phyloP scores from a whole-genome alignment of 2,888 invertebrate genomes.

The Ennomos quercinarius region DNA sequence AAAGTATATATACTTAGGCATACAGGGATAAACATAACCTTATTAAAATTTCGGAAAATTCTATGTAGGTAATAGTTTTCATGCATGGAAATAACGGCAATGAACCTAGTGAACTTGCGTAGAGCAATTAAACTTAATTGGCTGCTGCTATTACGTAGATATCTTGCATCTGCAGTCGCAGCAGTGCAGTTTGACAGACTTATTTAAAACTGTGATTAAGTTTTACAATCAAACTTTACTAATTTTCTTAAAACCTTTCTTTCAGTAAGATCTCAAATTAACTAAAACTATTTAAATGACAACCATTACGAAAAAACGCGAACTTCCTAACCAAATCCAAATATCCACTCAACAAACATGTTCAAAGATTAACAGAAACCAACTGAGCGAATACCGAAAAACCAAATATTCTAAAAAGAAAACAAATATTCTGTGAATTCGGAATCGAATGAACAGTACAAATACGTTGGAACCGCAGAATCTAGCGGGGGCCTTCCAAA shows the following conservation, averaged over 20 bases:
- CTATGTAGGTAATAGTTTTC: too few relatives aligned
- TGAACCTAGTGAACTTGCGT: too few relatives aligned
- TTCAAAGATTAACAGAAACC: slow-evolving; percentile 63
- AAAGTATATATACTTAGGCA: too few relatives aligned
- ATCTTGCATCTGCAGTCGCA: too few relatives aligned
- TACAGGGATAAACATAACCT: too few relatives aligned
- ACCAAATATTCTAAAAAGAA: slow-evolving; percentile 80
- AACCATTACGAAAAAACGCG: slow-evolving; percentile 30
- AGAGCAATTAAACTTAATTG: too few relatives aligned
- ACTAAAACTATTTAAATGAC: slow-evolving; percentile 22
- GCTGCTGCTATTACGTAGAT: too few relatives aligned
- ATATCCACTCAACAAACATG: slow-evolving; percentile 64
- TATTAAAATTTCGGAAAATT: too few relatives aligned
- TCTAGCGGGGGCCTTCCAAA: slow-evolving; percentile 80
- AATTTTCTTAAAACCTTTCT: not conserved
- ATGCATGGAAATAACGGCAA: too few relatives aligned
- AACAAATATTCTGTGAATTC: slow-evolving; percentile 77
- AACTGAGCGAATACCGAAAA: slow-evolving; percentile 68
- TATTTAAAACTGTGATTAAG: too few relatives aligned
- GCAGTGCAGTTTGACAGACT: too few relatives aligned
- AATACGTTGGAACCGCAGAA: slow-evolving; percentile 77
- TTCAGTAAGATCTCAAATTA: slow-evolving; percentile 13
- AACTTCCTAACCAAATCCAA: slow-evolving; percentile 42
- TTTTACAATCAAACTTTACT: too few relatives aligned
- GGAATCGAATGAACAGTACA: slow-evolving; percentile 72